Conservation (phyloP, 1,140 invertebrate genomes). For the Drosophila quadrilineata region DNA sequence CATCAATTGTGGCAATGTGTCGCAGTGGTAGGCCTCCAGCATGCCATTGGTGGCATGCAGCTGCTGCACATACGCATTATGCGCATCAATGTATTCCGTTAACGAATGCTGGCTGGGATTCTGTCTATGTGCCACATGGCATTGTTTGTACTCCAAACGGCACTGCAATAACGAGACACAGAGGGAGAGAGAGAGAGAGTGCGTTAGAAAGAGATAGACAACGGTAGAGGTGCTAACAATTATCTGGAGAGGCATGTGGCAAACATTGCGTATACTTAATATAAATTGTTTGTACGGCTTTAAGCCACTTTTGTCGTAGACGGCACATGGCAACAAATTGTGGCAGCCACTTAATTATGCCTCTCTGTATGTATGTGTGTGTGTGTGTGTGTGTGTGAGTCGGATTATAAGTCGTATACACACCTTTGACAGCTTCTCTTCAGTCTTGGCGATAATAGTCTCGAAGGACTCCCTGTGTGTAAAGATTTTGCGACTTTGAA, state of each 20-base stretch:
- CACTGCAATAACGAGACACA: slow-evolving; percentile 83
- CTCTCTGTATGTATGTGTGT: too few species aligned
- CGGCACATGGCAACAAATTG: slow-evolving; percentile 8
- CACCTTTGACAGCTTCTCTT: slow-evolving; percentile 91
- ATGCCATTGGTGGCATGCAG: slow-evolving; percentile 95
- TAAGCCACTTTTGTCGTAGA: slow-evolving; percentile 1
- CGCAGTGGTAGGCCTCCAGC: slow-evolving; percentile 86
- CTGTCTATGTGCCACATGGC: slow-evolving; percentile 88
- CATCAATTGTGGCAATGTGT: slow-evolving; percentile 89
- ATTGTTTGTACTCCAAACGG: slow-evolving; percentile 92
- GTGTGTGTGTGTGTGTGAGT: too few species aligned
- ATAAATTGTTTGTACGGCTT: slow-evolving; percentile 11
- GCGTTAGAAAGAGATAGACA: neutral
- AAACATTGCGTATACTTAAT: slow-evolving; percentile 24
- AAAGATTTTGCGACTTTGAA: slow-evolving; percentile 96
- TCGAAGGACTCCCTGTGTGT: slow-evolving; percentile 95
- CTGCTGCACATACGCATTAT: slow-evolving; percentile 96
- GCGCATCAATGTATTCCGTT: slow-evolving; percentile 92
- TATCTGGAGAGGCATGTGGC: neutral
- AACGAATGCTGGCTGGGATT: slow-evolving; percentile 86
- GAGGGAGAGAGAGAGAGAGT: neutral
- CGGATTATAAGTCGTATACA: neutral
- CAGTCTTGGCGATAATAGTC: slow-evolving; percentile 92
- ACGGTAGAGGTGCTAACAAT: neutral
- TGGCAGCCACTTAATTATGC: slow-evolving; percentile 25